Percentiles rank a stretch among this genome's conserved stretches.
Conservation (phyloP, 2,113 vertebrate genomes). For the Pygoscelis antarcticus region DNA sequence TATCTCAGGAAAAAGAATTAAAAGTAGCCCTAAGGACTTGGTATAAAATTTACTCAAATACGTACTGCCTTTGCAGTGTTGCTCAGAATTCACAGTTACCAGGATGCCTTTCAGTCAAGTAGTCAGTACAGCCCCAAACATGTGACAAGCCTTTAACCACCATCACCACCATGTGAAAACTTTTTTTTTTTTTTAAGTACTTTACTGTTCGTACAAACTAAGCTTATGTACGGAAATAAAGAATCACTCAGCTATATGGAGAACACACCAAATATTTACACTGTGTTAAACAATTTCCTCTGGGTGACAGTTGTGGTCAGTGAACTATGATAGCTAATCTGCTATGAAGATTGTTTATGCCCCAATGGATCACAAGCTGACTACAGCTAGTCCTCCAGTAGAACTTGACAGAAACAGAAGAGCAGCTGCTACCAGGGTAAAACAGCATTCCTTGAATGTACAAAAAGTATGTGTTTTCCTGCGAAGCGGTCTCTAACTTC, state of each 20-base stretch:
- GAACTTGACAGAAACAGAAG: not conserved
- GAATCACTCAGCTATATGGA: not conserved
- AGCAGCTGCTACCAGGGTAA: not conserved
- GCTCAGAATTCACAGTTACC: not conserved
- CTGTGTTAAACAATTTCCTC: constrained; percentile 40
- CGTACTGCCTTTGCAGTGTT: not conserved
- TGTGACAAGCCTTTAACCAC: not conserved
- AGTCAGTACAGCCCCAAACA: not conserved
- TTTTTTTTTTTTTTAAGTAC: not conserved
- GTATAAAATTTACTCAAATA: not conserved
- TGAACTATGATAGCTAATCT: constrained; percentile 54
- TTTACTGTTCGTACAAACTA: not conserved
- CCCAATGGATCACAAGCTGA: not conserved
- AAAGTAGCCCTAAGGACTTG: not conserved
- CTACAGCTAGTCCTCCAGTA: constrained; percentile 5
- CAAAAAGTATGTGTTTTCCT: not conserved
- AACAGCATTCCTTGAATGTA: not conserved
- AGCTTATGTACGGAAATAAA: not conserved
- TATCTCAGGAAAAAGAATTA: not conserved
- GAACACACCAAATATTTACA: constrained; percentile 35
- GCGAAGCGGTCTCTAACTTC: not conserved
- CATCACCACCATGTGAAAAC: not conserved
- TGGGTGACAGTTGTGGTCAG: constrained; percentile 34
- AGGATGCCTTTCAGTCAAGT: not conserved
- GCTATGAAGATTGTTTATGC: constrained; percentile 15